These are phyloP conservation scores for Argyresthia albistria DNA, from an alignment of 2,888 invertebrate genomes.

Conservation along the genomic window DNA sequence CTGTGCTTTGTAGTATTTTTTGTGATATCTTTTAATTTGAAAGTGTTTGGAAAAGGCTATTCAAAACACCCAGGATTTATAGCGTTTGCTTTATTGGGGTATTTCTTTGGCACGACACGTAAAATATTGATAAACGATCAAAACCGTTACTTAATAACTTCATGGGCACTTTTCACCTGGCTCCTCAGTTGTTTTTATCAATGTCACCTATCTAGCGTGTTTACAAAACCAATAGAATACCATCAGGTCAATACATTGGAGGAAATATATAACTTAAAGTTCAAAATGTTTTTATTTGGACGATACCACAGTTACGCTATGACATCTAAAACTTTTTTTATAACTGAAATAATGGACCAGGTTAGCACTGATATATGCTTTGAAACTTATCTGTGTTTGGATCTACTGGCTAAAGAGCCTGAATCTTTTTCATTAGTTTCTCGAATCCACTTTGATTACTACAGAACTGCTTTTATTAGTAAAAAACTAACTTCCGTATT, in stretches of 20 bases:
- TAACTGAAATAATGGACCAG: neutral
- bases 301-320: neutral
- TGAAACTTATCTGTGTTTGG: neutral
- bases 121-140: neutral
- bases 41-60: neutral
- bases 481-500: neutral
- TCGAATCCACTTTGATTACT: neutral
- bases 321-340: neutral
- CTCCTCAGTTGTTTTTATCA: constrained; percentile 11
- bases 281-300: neutral
- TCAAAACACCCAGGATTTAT: neutral
- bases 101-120: neutral
- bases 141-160: constrained; percentile 1
- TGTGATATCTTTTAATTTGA: neutral
- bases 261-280: neutral
- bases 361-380: neutral
- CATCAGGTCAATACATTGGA: neutral
- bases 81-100: neutral
- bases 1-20: neutral
- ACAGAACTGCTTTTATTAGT: neutral
- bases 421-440: neutral
- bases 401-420: neutral
- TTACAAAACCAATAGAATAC: constrained; percentile 9
- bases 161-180: constrained; percentile 11
- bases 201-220: constrained; percentile 8